A percentile compares a stretch with the other conserved stretches of the same genome.
Evolutionary conservation across 2,113 vertebrate genomes (phyloP).

Genomic region (Clarias macrocephalus): DNA sequence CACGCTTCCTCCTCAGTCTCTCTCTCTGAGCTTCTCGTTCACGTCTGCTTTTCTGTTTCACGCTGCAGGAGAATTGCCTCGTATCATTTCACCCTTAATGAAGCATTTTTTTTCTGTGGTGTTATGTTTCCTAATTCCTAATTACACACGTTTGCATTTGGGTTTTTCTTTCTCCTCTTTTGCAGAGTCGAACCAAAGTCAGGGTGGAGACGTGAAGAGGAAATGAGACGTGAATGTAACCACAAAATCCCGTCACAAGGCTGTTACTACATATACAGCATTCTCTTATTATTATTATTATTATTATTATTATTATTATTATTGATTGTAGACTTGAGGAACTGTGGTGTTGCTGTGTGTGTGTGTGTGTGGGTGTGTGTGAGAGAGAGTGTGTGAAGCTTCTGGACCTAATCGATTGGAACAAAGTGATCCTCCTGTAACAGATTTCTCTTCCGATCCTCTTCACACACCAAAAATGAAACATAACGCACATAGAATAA

Average conservation of each 20-base stretch:
- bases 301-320: background rate
- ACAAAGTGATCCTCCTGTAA: slow-evolving; percentile 32
- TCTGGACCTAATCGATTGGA: slow-evolving; percentile 38
- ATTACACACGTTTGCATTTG: too few relatives aligned
- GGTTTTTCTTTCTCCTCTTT: slow-evolving; percentile 47
- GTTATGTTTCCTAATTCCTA: too few relatives aligned
- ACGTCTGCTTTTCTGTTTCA: background rate
- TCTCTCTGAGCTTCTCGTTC: background rate
- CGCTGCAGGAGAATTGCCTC: too few relatives aligned
- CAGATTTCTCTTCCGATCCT: background rate
- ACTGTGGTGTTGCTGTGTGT: background rate
- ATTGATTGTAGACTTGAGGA: background rate
- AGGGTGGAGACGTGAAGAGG: slow-evolving; percentile 91
- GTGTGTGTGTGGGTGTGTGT: background rate
- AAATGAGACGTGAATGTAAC: slow-evolving; percentile 81
- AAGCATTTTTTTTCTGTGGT: too few relatives aligned
- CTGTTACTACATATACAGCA: slow-evolving; percentile 34
- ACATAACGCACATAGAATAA: background rate
- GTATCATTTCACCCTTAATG: too few relatives aligned
- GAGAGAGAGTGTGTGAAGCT: background rate
- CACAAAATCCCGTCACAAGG: slow-evolving; percentile 33
- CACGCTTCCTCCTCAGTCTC: slow-evolving; percentile 3
- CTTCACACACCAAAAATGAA: background rate
- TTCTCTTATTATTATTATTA: background rate
- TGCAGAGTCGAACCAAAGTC: slow-evolving; percentile 96